Evolutionary conservation across 2,888 invertebrate species (phyloP), one percentile per base, ranked within the genome.

Genomic region (Eilema caniola): DNA sequence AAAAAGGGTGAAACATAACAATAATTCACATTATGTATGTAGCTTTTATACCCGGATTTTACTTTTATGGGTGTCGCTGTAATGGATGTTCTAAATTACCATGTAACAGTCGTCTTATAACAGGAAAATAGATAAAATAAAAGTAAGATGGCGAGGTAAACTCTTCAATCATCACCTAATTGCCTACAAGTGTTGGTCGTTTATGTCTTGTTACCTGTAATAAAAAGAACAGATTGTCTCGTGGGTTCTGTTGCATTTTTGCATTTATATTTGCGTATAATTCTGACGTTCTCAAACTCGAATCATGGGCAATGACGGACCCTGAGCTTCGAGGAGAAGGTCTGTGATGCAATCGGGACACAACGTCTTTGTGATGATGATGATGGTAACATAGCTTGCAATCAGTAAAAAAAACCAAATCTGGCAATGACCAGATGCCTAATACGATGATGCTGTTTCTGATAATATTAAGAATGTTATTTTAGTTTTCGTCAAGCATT

Each of bases 11-110:
- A n/a, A 20, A 10, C n/a, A n/a, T 53, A n/a, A 53, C 47, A 10
- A 47, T 53, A 53, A 53, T 53, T 53, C 53, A 53, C 53, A n/a
- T 7, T 10, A n/a, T 53, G 53, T 53, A 53, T 53, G 53, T 53
- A 53, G 53, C 53, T 53, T n/a, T 53, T 53, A 10, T 53, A 10
- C 53, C n/a, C n/a, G n/a, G 53, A 53, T 53, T 53, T 20, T 53
- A 53, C 10, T n/a, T 53, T 53, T n/a, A n/a, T n/a, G 8, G 8
- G 20, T 53, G 53, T 53, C n/a, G 53, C 53, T 53, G 2, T n/a
- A 53, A 53, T 53, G n/a, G n/a, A 53, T n/a, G 53, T 53, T 53
- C 53, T 53, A 53, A 53, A 53, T 53, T 53, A 53, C 53, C 53
- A 53, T 53, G 53, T 53, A 53, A 53, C n/a, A 25, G 53, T 2